Evolutionary conservation across 2,888 invertebrate genomes (phyloP).

Genomic region (Drosophila rubida): DNA sequence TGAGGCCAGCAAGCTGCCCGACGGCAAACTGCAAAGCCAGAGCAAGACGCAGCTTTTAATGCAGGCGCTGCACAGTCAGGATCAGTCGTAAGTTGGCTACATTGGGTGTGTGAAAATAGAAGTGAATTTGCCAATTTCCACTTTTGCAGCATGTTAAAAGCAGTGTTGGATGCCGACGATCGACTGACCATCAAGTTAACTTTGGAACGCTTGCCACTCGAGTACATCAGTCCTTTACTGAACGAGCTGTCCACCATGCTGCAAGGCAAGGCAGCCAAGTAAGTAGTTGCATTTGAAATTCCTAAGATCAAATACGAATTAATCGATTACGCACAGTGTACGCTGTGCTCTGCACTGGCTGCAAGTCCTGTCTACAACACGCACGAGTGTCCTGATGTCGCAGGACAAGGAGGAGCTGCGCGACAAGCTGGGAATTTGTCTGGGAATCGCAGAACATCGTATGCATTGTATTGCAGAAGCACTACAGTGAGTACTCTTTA

Average conservation of each 20-base stretch:
- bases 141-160: conserved; percentile 87
- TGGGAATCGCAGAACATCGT: conserved; percentile 84
- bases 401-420: conserved; percentile 82
- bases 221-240: conserved; percentile 90
- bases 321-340: conserved; percentile 67
- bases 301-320: background rate
- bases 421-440: conserved; percentile 82
- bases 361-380: conserved; percentile 78
- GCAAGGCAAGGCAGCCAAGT: conserved; percentile 88
- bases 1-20: conserved; percentile 83
- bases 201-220: conserved; percentile 90
- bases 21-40: conserved; percentile 86
- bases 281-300: conserved; percentile 82
- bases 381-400: conserved; percentile 84
- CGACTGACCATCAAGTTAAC: conserved; percentile 90
- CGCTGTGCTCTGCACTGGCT: conserved; percentile 82
- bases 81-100: conserved; percentile 86
- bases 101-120: no score
- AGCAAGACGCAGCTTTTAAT: conserved; percentile 93
- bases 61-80: conserved; percentile 94
- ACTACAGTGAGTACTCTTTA: conserved; percentile 77
- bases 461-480: conserved; percentile 82
- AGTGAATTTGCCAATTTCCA: no score
- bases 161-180: conserved; percentile 89
- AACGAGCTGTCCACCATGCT: conserved; percentile 90